Base-by-base conservation (phyloP, 1,140 invertebrate genomes). In the Saccostrea echinata region DNA sequence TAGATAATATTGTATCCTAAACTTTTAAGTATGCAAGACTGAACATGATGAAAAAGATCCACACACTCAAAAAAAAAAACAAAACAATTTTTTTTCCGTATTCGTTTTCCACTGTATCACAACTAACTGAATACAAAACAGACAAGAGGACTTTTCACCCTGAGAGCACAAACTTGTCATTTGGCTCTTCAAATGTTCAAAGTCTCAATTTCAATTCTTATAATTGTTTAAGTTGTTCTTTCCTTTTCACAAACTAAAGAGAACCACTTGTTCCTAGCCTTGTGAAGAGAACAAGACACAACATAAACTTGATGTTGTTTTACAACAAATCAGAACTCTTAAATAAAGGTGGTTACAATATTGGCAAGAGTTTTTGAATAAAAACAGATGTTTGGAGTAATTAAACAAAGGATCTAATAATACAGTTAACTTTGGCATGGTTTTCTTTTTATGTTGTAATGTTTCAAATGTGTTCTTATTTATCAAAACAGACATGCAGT, bases 311-410 rank as follows among this genome's bases (percentile, higher is more conserved):
- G 1, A 61, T 61, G 55, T 21, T 61, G 55, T n/a, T 76, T 30
- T 27, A 76, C 68, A 76, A 76, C 68, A 76, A 76, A 30, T 76
- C 30, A 13, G 11, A 30, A 27, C 68, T 76, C 68, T 33, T 35
- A 4, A 18, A 33, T 76, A 76, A 33, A 3, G 68, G 27, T 30
- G 68, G 30, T 76, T 33, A 33, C 24, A 76, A 30, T 76, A 76
- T 76, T 76, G 68, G 68, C 68, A 76, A 76, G 68, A 30, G 68
- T 11, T 30, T 30, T 16, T 76, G 68, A 76, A 76, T 76, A 30
- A 76, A 76, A 76, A 76, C 68, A 76, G 68, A 76, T 76, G 68
- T 76, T 76, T 76, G 24, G 68, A 27, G 27, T 33, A 30, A 76
- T 76, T 16, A 76, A 61, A 27, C 24, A 76, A 27, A 27, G 27